Conservation (phyloP, 2,888 invertebrate species). For the Metellina segmentata region DNA sequence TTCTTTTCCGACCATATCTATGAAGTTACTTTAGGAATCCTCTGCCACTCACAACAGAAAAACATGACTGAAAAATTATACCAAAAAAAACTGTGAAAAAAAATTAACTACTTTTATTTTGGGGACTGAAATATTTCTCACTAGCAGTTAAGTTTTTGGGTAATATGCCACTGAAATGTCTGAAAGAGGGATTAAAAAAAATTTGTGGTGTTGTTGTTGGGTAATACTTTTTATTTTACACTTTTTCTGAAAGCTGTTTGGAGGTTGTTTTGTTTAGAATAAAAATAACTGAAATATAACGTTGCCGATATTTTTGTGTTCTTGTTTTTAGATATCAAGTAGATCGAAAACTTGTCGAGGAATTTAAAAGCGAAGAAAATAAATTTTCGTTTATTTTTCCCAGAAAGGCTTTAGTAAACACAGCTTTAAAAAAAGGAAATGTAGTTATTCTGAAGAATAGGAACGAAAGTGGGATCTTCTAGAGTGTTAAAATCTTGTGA, state of each 20-base stretch:
- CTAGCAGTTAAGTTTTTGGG: neutral
- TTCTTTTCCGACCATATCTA: conserved; percentile 44
- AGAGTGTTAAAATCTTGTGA: no score
- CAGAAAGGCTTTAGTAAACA: no score
- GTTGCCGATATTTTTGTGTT: neutral
- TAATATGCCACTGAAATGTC: neutral
- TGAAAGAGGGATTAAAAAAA: neutral
- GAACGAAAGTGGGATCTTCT: no score
- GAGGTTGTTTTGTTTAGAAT: neutral
- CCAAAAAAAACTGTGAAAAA: neutral
- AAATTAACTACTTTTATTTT: neutral
- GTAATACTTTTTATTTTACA: neutral
- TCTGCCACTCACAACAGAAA: neutral
- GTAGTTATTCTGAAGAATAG: no score
- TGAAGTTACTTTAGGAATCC: conserved; percentile 41
- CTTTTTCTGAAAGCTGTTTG: neutral
- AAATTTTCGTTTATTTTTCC: no score
- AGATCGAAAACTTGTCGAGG: no score
- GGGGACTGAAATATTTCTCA: neutral
- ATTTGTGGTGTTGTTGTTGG: neutral
- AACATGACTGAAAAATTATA: neutral
- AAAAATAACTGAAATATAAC: neutral
- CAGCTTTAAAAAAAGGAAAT: no score
- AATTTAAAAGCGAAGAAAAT: no score
- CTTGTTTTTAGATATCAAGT: no score